These are phyloP conservation scores for Dinocampus coccinellae DNA, from an alignment of 2,888 invertebrate genomes.

Conservation along the genomic window DNA sequence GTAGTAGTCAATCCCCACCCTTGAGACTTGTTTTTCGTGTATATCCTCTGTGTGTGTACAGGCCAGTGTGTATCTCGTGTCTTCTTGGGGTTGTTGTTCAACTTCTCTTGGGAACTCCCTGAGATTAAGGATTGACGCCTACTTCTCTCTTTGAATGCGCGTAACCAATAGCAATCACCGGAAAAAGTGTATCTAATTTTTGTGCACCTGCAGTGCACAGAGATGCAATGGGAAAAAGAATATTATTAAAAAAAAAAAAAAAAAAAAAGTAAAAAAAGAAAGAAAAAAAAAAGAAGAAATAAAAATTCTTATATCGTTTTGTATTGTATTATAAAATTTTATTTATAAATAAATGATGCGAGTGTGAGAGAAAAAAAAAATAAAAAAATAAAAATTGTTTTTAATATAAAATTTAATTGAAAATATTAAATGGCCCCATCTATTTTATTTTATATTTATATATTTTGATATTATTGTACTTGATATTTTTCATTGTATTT, in stretches of 20 bases:
- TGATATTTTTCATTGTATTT: neutral
- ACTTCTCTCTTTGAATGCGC: neutral
- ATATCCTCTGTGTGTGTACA: neutral
- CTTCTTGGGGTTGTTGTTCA: neutral
- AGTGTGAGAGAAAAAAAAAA: too few relatives aligned
- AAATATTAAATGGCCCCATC: neutral
- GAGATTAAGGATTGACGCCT: neutral
- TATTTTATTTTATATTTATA: neutral
- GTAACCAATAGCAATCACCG: slow-evolving; percentile 3
- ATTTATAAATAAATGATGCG: too few relatives aligned
- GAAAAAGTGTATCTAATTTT: slow-evolving; percentile 5
- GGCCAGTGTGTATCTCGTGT: neutral
- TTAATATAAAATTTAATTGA: too few relatives aligned
- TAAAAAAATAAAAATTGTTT: too few relatives aligned
- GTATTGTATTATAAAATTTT: too few relatives aligned
- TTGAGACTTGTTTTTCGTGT: neutral
- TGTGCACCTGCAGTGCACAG: neutral
- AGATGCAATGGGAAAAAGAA: neutral
- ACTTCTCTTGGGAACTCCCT: neutral
- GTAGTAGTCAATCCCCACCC: slow-evolving; percentile 3
- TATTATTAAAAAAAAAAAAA: neutral
- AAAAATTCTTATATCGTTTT: too few relatives aligned
- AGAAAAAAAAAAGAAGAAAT: neutral
- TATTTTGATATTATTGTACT: neutral
- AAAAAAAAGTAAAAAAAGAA: neutral